Evolutionary conservation across 1,140 invertebrate species (phyloP), one percentile per base, ranked within the genome.

Genomic region (Temnothorax nylanderi): DNA sequence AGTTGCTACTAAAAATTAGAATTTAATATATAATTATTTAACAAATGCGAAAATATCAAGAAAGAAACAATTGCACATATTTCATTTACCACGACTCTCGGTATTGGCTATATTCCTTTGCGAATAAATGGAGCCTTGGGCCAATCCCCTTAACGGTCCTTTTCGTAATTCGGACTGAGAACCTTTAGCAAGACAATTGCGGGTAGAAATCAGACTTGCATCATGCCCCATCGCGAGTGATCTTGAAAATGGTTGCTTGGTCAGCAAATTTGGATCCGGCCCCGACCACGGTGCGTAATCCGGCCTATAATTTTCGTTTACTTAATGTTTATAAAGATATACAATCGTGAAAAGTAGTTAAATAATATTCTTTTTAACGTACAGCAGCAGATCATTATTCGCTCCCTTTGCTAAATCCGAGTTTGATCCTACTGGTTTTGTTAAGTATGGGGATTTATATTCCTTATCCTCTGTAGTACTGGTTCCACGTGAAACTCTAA

Each of bases 241-340:
- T 88, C 93, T 93, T 84, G 92, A 87, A 93, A 95, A 86, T 85
- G 92, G 47, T 93, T 95, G 89, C 91, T 94, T 92, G 67, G 88
- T 88, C 13, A 95, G 89, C 13, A 97, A 92, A 85, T 93, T 94
- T 8, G 96, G 95, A 94, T 97, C 96, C 13, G 97, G 96, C 21
- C 97, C 97, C 87, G 96, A 96, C 97, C 97, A 97, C 13, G 97
- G 96, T 18, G 97, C 95, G 93, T 97, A 97, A 91, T 97, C 97
- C 37, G 96, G 96, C 75, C 97, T 97, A 78, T 67, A 94, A 95
- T 84, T 88, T 87, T 86, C 77, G 34, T 85, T 89, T 84, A 71
- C 58, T 81, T 71, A 64, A 82, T 64, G 74, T 56, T 82, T 84
- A 47, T 34, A 62, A 80, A 21, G 8, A 60, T 69, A 58, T 21